phyloP scores from a whole-genome alignment of 2,888 invertebrate genomes.

The Liodrosophila aerea region DNA sequence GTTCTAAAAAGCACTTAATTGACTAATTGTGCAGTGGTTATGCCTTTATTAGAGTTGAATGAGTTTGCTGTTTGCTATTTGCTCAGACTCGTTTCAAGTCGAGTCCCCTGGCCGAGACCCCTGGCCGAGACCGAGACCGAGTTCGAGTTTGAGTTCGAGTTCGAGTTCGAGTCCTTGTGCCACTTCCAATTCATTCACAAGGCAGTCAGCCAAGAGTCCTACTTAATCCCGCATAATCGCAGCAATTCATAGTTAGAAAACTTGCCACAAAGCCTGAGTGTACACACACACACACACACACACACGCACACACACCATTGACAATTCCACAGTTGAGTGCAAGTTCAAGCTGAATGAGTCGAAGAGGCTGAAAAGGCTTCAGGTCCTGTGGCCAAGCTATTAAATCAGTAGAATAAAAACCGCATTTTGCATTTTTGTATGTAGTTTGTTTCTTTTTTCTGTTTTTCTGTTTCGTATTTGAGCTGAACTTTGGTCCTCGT shows the following conservation, averaged over 20 bases:
- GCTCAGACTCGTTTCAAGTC: constrained; percentile 6
- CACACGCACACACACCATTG: background rate
- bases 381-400: constrained; percentile 36
- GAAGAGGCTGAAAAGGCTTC: background rate
- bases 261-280: constrained; percentile 46
- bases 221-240: constrained; percentile 56
- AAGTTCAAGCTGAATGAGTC: background rate
- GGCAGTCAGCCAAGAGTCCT: background rate
- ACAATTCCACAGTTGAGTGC: no score
- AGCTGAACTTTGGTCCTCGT: constrained; percentile 39
- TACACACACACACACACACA: background rate
- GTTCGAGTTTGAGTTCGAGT: constrained; percentile 2
- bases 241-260: constrained; percentile 46
- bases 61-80: no score
- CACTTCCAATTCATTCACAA: constrained; percentile 3
- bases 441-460: constrained; percentile 14
- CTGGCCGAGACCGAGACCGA: no score
- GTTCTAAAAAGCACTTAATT: no score
- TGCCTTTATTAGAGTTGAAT: constrained; percentile 34
- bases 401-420: constrained; percentile 38
- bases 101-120: no score
- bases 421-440: constrained; percentile 30
- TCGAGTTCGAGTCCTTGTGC: background rate
- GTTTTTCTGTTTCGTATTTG: constrained; percentile 12
- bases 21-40: no score